Evolutionary conservation across 2,797 vertebrate genomes (phyloP).

Genomic region (Erithacus rubecula): DNA sequence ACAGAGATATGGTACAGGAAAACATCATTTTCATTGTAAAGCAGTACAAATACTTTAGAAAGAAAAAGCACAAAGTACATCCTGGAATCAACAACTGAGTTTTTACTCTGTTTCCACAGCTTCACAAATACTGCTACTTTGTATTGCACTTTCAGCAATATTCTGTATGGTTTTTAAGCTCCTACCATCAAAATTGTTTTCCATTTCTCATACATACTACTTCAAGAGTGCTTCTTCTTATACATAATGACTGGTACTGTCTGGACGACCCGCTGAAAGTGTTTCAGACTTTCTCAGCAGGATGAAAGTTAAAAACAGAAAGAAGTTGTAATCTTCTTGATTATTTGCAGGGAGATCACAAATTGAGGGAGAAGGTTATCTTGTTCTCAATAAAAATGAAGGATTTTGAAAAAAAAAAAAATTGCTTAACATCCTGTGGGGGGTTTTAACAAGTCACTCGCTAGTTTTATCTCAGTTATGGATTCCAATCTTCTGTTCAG

Average conservation of each 20-base stretch:
- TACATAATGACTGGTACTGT: not conserved
- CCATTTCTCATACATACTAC: not conserved
- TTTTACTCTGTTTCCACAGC: not conserved
- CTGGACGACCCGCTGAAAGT: not conserved
- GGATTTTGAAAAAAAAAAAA: not conserved
- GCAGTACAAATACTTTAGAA: not conserved
- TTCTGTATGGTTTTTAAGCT: not conserved
- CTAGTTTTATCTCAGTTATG: not conserved
- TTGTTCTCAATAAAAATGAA: not conserved
- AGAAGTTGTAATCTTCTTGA: not conserved
- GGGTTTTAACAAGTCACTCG: not conserved
- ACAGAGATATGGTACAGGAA: not conserved
- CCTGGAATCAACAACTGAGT: not conserved
- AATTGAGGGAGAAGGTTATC: not conserved
- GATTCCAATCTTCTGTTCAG: not conserved
- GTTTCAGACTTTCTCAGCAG: not conserved
- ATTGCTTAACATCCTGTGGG: not conserved
- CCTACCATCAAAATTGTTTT: not conserved
- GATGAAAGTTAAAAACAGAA: slow-evolving; percentile 5
- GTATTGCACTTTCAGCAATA: not conserved
- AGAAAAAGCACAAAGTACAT: not conserved
- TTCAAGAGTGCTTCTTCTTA: not conserved
- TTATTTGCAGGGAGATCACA: not conserved
- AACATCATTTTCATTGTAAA: not conserved
- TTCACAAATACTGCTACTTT: not conserved